A percentile compares a stretch with the other conserved stretches of the same genome.
phyloP scores from a whole-genome alignment of 2,797 vertebrate species.

The Peromyscus melanophrys region DNA sequence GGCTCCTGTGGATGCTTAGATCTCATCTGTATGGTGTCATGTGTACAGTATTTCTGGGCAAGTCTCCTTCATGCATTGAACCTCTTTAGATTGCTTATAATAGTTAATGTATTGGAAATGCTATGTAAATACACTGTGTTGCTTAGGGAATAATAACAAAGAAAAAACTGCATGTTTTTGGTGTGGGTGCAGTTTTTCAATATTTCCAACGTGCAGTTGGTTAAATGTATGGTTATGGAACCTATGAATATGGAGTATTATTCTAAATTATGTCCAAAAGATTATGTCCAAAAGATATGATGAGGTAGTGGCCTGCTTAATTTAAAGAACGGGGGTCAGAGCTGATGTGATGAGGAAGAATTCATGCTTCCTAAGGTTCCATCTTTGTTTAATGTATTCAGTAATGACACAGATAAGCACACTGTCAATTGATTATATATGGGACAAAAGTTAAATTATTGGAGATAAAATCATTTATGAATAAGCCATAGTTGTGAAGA shows the following conservation, averaged over 20 bases:
- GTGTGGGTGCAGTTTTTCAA: background rate
- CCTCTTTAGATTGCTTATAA: background rate
- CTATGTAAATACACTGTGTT: background rate
- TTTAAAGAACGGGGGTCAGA: background rate
- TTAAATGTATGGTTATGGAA: background rate
- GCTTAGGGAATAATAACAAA: background rate
- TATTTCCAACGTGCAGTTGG: too few species aligned
- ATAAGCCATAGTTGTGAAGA: slow-evolving; percentile 28
- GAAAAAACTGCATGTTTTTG: background rate
- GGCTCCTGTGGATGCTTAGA: background rate
- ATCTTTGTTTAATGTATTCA: slow-evolving; percentile 28
- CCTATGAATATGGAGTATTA: background rate
- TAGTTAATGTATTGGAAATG: too few species aligned
- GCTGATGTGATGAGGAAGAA: background rate
- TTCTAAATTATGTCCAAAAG: background rate
- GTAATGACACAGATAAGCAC: background rate
- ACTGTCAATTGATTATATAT: background rate
- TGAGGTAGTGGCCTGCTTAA: background rate
- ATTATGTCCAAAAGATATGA: background rate
- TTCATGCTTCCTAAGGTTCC: background rate
- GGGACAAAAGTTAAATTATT: background rate
- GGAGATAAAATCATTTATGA: slow-evolving; percentile 16
- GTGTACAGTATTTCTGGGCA: background rate
- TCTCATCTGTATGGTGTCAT: background rate
- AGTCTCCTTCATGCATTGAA: background rate